Evolutionary conservation across 1,140 invertebrate genomes (phyloP), one percentile per base, ranked within the genome.

Genomic region (Aphelinus atriplicis): DNA sequence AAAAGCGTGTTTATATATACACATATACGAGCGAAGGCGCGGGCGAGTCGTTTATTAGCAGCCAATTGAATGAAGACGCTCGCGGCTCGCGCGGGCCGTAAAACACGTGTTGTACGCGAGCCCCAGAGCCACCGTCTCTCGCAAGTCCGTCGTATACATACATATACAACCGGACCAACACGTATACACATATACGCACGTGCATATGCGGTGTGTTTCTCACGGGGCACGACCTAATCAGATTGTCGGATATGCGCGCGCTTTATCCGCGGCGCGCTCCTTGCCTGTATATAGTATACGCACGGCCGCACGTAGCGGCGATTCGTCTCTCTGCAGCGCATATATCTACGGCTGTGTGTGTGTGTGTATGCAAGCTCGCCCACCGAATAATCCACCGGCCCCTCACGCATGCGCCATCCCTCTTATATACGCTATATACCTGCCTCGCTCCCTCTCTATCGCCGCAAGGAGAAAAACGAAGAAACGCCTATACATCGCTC

Each of bases 381-480:
- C 51, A 53, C 60, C 62, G 58, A 62, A 45, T 43, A 68, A 67
- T 48, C n/a, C 4, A 66, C 45, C 66, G 53, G 46, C 26, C 58
- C 50, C 50, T 60, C 65, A 71, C 77, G 78, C 65, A 67, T 57
- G 65, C 53, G 65, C 53, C 53, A 56, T 55, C 26, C 51, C 42
- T 46, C 51, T 67, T 57, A 26, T 26, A 26, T 26, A 26, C 26
- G 26, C 26, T 26, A 26, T 26, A 26, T 26, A 26, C 26, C 26
- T 26, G 0, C 26, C 26, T 26, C 26, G 26, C 26, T 26, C 26
- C 26, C 26, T 26, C 7, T 0, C 6, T n/a, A 5, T 9, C 50
- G 47, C 47, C 2, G 6, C 26, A n/a, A 10, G 10, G 2, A n/a
- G 57, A 69, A 60, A 5, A 60, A 43, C 43, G 46, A 62, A 62